These are phyloP conservation scores for Lepidurus arcticus DNA, from an alignment of 1,140 invertebrate genomes.

Conservation along the genomic window DNA sequence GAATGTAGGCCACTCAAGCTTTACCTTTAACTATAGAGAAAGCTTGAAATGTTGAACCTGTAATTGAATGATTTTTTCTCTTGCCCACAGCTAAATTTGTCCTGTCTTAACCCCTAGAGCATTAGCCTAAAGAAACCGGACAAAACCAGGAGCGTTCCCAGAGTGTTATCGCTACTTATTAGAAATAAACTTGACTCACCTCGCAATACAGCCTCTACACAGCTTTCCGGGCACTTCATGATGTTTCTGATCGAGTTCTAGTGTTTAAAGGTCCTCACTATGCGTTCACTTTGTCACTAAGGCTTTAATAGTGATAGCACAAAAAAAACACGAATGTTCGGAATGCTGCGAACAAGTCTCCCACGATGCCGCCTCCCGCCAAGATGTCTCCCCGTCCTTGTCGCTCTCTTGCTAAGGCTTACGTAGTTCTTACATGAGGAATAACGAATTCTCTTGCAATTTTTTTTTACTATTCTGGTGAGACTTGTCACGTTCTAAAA, in stretches of 20 bases:
- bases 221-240: slow-evolving; percentile 6
- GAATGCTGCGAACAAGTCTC: background rate
- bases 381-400: background rate
- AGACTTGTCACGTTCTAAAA: too few species aligned
- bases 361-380: background rate
- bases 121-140: background rate
- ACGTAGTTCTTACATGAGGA: background rate
- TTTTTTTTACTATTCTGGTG: too few species aligned
- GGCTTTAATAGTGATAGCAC: background rate
- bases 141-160: background rate
- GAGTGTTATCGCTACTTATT: background rate
- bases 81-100: background rate
- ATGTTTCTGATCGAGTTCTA: background rate
- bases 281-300: too few species aligned
- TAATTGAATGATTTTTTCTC: background rate
- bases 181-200: background rate
- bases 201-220: background rate
- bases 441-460: too few species aligned
- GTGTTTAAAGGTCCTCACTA: background rate
- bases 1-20: background rate
- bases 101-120: background rate
- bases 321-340: background rate
- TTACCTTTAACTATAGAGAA: background rate
- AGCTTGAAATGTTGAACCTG: background rate
- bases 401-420: background rate